These are phyloP conservation scores for Polylopha cassiicola DNA, from an alignment of 2,888 invertebrate genomes.

Conservation along the genomic window DNA sequence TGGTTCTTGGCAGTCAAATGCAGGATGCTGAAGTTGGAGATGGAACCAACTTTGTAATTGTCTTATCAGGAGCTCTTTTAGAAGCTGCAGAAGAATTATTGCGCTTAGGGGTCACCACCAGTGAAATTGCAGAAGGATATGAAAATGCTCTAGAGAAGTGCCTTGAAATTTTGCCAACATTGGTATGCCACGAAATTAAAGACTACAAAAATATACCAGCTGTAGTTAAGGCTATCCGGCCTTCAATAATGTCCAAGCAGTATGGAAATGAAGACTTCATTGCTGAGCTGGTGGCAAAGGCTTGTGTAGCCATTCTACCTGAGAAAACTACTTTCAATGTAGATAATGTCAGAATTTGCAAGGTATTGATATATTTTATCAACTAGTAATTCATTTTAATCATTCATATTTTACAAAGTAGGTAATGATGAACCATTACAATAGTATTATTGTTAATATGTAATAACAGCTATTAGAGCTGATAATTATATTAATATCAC, in stretches of 20 bases:
- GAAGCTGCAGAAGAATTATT: conserved; percentile 95
- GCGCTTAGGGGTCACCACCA: conserved; percentile 96
- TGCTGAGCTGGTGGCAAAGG: conserved; percentile 88
- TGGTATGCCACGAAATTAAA: conserved; percentile 87
- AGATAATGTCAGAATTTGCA: conserved; percentile 97
- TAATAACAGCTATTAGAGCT: too few species aligned
- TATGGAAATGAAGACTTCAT: conserved; percentile 98
- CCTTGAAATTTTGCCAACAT: conserved; percentile 90
- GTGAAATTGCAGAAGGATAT: conserved; percentile 97
- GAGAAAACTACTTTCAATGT: conserved; percentile 95
- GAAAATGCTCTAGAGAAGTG: conserved; percentile 93
- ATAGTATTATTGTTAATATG: too few species aligned
- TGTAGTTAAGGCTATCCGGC: conserved; percentile 84
- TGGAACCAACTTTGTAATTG: conserved; percentile 98
- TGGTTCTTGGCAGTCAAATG: conserved; percentile 98
- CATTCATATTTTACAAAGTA: too few species aligned
- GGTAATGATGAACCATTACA: too few species aligned
- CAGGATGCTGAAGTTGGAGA: conserved; percentile 99
- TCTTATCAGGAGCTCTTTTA: conserved; percentile 94
- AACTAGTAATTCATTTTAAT: too few species aligned
- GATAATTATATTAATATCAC: neutral
- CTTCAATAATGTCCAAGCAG: conserved; percentile 97
- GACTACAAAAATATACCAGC: conserved; percentile 80
- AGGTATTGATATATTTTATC: conserved; percentile 68
- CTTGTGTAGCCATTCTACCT: conserved; percentile 92